Evolutionary conservation across 2,888 invertebrate species (phyloP), one percentile per base, ranked within the genome.

Genomic region (Congeria kusceri): DNA sequence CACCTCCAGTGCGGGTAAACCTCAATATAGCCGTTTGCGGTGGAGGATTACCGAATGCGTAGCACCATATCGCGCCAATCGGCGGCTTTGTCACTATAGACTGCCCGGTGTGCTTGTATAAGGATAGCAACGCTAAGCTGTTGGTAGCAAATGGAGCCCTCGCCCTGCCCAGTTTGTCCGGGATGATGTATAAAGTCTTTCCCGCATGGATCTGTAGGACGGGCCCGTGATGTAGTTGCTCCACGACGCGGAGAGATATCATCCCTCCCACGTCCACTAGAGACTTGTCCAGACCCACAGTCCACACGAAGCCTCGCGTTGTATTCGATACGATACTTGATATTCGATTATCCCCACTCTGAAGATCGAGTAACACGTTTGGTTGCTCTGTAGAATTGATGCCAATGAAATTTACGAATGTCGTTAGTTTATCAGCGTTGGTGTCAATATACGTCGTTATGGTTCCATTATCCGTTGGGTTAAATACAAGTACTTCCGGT

Each of bases 31-130:
- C 57, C 13, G 83, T 80, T n/a, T 27, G n/a, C 13, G 83, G 83
- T 7, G 77, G 71, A 0, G 83, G 83, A 63, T 80, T 83, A 9
- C 83, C 83, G 44, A 80, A 83, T 0, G 83, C 83, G 59, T 83
- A 83, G 44, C 83, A 80, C 83, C 83, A 83, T 2, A 83, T 62
- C 5, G 83, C 75, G 11, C 77, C 75, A 15, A 80, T 64, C 11
- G 83, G 83, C n/a, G 39, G 25, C 29, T 67, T 74, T 0, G 69
- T 62, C 23, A 62, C 28, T 20, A 83, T 62, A 0, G 69, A 72
- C 20, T 73, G 75, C 11, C 72, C 64, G 23, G 80, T 72, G 11
- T 66, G 65, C 39, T 62, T 68, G 49, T 80, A 83, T 5, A 83
- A 46, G 1, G 83, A 71, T 25, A 83, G 49, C 3, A 83, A 39